phyloP scores from a whole-genome alignment of 2,888 invertebrate genomes.

The Eremobia ochroleuca region DNA sequence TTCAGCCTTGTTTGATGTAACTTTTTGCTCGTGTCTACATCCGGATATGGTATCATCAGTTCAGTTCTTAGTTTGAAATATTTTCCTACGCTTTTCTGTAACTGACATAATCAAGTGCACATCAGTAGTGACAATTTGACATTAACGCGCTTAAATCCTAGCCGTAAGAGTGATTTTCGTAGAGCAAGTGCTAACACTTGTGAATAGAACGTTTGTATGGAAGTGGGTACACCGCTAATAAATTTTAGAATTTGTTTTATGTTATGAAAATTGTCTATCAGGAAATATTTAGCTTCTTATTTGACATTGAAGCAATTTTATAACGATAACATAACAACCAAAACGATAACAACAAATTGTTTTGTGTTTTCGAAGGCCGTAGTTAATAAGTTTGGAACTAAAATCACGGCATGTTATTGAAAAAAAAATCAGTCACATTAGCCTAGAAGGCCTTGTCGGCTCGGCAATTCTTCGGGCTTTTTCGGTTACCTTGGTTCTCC shows the following conservation, averaged over 20 bases:
- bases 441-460: neutral
- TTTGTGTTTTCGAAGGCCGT: slow-evolving; percentile 14
- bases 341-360: neutral
- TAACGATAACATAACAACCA: no score
- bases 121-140: neutral
- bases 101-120: neutral
- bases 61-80: slow-evolving; percentile 5
- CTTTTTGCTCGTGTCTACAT: slow-evolving; percentile 54
- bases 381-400: slow-evolving; percentile 5
- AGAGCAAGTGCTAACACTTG: neutral
- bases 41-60: slow-evolving; percentile 38
- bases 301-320: slow-evolving; percentile 44
- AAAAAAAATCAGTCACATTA: neutral
- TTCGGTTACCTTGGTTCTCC: no score
- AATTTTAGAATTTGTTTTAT: no score
- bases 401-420: slow-evolving; percentile 7
- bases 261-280: slow-evolving; percentile 3
- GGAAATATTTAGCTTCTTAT: slow-evolving; percentile 24
- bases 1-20: slow-evolving; percentile 32
- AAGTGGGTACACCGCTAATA: no score
- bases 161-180: neutral
- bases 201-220: no score
- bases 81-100: slow-evolving; percentile 12
- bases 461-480: no score
- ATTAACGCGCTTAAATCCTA: no score